Evolutionary conservation across 2,797 vertebrate genomes (phyloP), one percentile per base, ranked within the genome.

Genomic region (Xenentodon cancila): DNA sequence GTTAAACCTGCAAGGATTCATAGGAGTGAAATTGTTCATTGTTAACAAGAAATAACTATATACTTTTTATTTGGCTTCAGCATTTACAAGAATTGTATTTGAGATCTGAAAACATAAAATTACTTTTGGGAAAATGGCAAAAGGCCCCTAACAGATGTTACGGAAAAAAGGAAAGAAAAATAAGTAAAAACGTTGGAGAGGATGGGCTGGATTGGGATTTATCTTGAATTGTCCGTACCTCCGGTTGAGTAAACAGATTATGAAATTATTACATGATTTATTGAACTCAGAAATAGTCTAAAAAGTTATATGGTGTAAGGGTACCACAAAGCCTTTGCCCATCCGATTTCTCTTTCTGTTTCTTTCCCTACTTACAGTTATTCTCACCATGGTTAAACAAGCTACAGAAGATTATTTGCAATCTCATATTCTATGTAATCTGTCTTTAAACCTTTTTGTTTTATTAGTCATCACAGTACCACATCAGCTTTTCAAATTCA

Each of bases 81-180:
- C 61, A 40, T 84, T 81, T 73, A 76, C 60, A 71, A 84, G 85
- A 44, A 9, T 1, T 83, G 42, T 44, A 30, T 21, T 15, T 20
- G 9, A 75, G 73, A 81, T 88, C 82, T 76, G 64, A 77, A 75
- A 84, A 74, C 63, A 85, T 88, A 85, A 86, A 85, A 92, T 84
- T 84, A 60, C 49, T 16, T 34, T 51, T 67, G 68, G 59, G 52
- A 82, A 81, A 71, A 69, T 15, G 12, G 34, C 2, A 37, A 40
- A 40, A 40, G 37, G 1, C 37, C 37, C 13, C 37, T 3, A 16
- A 8, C 37, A 51, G 13, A 44, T 37, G 18, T 57, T 50, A 13
- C 18, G 37, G 71, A 63, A 42, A 59, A 32, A 53, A 76, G 59
- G 50, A 30, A 19, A 55, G 27, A 44, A 22, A 47, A 19, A 21